Evolutionary conservation across 2,888 invertebrate species (phyloP).

Genomic region (Xestoiulus laeticollis): DNA sequence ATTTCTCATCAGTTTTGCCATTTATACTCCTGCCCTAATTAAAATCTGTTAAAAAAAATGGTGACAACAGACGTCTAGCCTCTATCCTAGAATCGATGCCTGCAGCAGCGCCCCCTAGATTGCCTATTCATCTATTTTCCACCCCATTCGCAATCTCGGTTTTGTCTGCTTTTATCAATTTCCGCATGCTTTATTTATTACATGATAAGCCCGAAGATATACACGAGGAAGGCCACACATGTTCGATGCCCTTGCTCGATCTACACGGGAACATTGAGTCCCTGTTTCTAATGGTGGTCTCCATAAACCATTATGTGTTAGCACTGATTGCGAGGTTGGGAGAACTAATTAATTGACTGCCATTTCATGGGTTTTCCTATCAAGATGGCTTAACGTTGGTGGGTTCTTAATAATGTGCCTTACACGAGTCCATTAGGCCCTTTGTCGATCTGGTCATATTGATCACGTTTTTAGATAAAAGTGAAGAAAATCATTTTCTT

Average conservation of each 20-base stretch:
- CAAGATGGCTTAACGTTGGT: not conserved
- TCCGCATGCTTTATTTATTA: constrained; percentile 25
- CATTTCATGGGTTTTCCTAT: not conserved
- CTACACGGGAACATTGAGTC: not conserved
- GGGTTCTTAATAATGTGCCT: not conserved
- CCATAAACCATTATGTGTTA: constrained; percentile 11
- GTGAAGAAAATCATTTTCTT: not conserved
- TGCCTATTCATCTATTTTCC: too few species aligned
- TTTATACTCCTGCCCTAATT: constrained; percentile 28
- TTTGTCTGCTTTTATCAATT: constrained; percentile 21
- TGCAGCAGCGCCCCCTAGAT: not conserved
- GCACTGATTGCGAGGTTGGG: not conserved
- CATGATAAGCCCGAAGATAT: not conserved
- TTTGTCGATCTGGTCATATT: not conserved
- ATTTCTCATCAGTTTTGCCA: constrained; percentile 9
- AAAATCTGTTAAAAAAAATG: not conserved
- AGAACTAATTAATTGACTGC: not conserved
- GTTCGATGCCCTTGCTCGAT: not conserved
- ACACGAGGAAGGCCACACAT: not conserved
- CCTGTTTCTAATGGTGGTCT: not conserved
- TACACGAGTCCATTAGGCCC: not conserved
- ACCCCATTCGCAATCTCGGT: not conserved
- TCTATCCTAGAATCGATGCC: not conserved
- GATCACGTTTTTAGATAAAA: not conserved
- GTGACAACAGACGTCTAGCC: not conserved